phyloP scores from a whole-genome alignment of 2,113 vertebrate species.

The Furnarius figulus region DNA sequence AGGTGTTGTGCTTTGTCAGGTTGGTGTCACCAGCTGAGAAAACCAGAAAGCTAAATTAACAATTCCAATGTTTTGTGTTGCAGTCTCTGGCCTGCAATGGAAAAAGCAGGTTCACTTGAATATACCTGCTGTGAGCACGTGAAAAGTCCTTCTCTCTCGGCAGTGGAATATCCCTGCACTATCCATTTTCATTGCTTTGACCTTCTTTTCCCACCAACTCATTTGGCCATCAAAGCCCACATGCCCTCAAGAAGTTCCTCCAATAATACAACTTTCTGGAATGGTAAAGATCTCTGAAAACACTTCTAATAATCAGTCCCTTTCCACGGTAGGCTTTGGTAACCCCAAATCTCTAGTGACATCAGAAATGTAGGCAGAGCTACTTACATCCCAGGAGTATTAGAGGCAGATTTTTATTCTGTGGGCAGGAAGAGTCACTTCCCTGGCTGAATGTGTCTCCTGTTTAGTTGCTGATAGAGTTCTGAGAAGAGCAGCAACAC shows the following conservation, averaged over 20 bases:
- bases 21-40: background rate
- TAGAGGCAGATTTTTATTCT: background rate
- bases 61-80: background rate
- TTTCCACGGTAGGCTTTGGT: background rate
- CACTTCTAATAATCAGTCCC: background rate
- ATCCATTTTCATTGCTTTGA: background rate
- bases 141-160: background rate
- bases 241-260: background rate
- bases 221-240: background rate
- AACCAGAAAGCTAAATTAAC: background rate
- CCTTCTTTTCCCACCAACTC: background rate
- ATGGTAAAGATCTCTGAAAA: background rate
- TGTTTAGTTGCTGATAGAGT: rapidly evolving
- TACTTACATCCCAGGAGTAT: rapidly evolving
- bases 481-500: background rate
- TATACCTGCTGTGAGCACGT: background rate
- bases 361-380: background rate
- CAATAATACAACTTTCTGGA: background rate
- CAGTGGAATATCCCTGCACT: background rate
- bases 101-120: background rate
- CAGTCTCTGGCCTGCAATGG: background rate
- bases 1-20: background rate
- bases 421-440: background rate
- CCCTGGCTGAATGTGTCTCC: background rate
- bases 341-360: background rate